Evolutionary conservation across 2,113 vertebrate species (phyloP), one percentile per base, ranked within the genome.

Genomic region (Stictonetta naevosa): DNA sequence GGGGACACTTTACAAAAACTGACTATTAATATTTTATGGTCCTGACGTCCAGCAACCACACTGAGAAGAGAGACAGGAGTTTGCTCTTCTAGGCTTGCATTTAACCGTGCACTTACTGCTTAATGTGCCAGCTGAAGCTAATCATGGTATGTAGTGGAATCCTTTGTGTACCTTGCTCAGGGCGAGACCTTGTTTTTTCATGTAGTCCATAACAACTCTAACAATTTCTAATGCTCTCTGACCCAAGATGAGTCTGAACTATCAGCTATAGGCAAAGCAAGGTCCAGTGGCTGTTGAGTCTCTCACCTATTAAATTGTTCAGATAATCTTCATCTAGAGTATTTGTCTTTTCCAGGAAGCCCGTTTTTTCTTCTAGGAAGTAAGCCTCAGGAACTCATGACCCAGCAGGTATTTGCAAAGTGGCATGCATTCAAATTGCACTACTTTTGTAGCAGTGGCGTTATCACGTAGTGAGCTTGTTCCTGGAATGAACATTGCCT

Each of bases 401-500:
- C 34, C 58, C 52, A 69, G 50, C n/a, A 82, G 77, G 53, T 81
- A 83, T 90, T 50, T 96, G 86, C 53, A 84, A 92, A 96, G 42
- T 34, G 44, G 40, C 53, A 81, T 10, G 48, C 58, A 69, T 90
- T 90, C 83, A 95, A 93, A 93, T 92, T 95, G 44, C 40, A 50
- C 38, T 92, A 83, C 40, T 96, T 91, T 86, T 75, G 67, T 33
- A 90, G 90, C 53, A 84, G 44, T 60, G 29, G 23, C 62, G 33
- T 95, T 94, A 86, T 82, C 58, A 92, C 76, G 74, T 14, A 88
- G 60, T 36, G 66, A 96, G 89, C 75, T 75, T 93, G 76, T 90
- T 96, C 91, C 77, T 86, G 62, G 86, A 94, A 94, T 72, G 86
- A 95, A 34, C 87, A 77, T 93, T 93, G 46, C 85, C 96, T 92